Percentiles rank a stretch among this genome's conserved stretches.
Conservation (phyloP, 2,888 invertebrate genomes). For the Tenthredo amoena region DNA sequence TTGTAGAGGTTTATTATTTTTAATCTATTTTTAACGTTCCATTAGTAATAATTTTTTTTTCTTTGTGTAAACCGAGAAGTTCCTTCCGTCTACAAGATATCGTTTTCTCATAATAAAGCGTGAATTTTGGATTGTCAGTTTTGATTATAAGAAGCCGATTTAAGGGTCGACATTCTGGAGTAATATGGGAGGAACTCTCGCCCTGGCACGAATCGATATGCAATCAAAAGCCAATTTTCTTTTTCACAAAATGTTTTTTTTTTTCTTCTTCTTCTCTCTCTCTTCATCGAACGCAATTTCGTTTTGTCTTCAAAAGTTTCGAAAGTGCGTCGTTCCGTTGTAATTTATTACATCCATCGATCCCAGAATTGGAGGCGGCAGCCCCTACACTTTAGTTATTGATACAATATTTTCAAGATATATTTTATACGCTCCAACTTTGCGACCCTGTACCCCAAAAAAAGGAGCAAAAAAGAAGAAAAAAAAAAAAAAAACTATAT, state of each 20-base stretch:
- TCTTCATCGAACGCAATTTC: constrained; percentile 14
- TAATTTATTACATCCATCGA: constrained; percentile 20
- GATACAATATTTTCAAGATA: background rate
- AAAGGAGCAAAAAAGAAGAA: background rate
- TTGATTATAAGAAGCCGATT: no score
- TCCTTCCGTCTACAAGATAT: background rate
- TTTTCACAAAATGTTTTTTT: background rate
- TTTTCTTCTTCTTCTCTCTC: background rate
- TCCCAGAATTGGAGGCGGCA: background rate
- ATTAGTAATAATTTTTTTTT: background rate
- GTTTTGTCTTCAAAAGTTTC: constrained; percentile 19
- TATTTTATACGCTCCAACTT: background rate
- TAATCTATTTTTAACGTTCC: background rate
- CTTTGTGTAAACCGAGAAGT: background rate
- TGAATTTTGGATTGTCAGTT: no score
- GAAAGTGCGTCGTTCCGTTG: constrained; percentile 27
- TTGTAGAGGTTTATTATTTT: background rate
- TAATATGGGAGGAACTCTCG: background rate
- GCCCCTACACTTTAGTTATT: background rate
- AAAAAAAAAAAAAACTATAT: background rate
- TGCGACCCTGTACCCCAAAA: background rate
- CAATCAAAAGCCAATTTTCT: constrained; percentile 40
- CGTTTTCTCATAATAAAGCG: background rate
- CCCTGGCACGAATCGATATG: constrained; percentile 20
- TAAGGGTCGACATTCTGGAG: no score